Percentiles rank a stretch among this genome's conserved stretches.
Evolutionary conservation across 2,888 invertebrate species (phyloP).

Genomic region (Anorthoa munda): DNA sequence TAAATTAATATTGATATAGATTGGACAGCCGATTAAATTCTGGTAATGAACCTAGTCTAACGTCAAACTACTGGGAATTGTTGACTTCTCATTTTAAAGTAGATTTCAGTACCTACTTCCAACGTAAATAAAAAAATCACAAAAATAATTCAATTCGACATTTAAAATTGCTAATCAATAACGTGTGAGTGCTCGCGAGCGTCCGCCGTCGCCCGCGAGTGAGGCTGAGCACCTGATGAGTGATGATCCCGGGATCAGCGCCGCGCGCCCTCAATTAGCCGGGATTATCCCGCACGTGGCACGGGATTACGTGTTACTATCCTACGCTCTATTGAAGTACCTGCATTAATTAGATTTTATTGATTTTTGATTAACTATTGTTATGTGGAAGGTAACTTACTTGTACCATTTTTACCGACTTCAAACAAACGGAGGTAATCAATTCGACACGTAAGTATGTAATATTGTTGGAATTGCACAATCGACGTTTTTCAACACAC

Average conservation of each 20-base stretch:
- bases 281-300: conserved; percentile 89
- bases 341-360: conserved; percentile 67
- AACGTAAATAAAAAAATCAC: no score
- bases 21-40: no score
- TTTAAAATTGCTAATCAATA: conserved; percentile 33
- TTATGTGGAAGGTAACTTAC: not conserved
- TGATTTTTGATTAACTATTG: conserved; percentile 47
- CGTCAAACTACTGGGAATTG: not conserved
- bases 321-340: conserved; percentile 61
- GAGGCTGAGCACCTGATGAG: conserved; percentile 85
- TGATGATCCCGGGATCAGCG: conserved; percentile 86
- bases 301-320: conserved; percentile 75
- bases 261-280: conserved; percentile 85
- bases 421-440: no score
- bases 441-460: no score
- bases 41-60: not conserved
- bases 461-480: no score
- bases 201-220: conserved; percentile 31
- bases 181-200: conserved; percentile 28
- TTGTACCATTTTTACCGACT: no score
- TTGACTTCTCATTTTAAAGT: not conserved
- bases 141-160: no score
- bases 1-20: no score
- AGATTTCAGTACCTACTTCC: no score
- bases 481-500: no score